Percentiles rank a stretch among this genome's conserved stretches.
Conservation (phyloP, 2,888 invertebrate species). For the Spodoptera littoralis region DNA sequence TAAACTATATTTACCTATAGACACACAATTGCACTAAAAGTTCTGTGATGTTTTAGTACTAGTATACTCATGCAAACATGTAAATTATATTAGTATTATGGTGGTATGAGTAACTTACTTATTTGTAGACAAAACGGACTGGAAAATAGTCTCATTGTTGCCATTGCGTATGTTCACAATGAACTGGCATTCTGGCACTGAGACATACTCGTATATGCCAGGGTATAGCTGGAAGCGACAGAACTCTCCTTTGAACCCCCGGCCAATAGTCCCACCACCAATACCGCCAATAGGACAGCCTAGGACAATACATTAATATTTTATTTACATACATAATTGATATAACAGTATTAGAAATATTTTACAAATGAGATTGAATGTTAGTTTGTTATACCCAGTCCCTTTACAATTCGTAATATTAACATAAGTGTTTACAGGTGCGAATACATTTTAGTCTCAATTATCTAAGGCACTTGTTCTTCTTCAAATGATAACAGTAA, state of each 20-base stretch:
- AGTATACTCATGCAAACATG: conserved; percentile 9
- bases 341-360: no score
- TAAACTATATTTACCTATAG: conserved; percentile 9
- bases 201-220: conserved; percentile 95
- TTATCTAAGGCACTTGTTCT: no score
- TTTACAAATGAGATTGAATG: no score
- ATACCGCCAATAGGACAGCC: conserved; percentile 90
- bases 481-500: no score
- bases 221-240: conserved; percentile 97
- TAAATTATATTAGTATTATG: conserved; percentile 24
- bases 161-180: conserved; percentile 94
- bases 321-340: conserved; percentile 7
- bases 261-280: conserved; percentile 92
- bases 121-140: conserved; percentile 93
- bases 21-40: conserved; percentile 2
- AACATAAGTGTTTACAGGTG: no score
- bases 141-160: conserved; percentile 91
- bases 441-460: no score
- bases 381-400: no score
- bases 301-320: conserved; percentile 67
- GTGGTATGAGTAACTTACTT: conserved; percentile 85
- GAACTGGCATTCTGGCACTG: conserved; percentile 96
- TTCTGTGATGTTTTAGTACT: conserved; percentile 7
- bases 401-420: no score
- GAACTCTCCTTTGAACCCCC: conserved; percentile 97